Evolutionary conservation across 2,888 invertebrate species (phyloP).

Genomic region (Drosophila lutescens): DNA sequence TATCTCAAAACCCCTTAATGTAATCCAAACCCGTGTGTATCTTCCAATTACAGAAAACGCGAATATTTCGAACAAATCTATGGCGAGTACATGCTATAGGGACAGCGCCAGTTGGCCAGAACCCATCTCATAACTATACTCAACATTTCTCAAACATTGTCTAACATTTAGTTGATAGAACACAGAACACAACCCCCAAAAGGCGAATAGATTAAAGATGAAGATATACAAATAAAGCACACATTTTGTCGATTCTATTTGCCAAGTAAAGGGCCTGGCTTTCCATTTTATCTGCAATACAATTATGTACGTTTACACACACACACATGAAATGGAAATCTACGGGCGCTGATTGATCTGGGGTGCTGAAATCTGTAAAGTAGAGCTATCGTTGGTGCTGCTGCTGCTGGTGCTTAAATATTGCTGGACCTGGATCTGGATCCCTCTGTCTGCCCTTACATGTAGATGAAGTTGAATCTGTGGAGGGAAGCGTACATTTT

Average conservation of each 20-base stretch:
- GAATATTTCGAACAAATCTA: slow-evolving; percentile 80
- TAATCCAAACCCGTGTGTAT: slow-evolving; percentile 58
- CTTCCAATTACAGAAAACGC: slow-evolving; percentile 82
- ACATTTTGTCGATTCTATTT: slow-evolving; percentile 59
- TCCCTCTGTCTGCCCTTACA: slow-evolving; percentile 84
- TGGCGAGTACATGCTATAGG: slow-evolving; percentile 78
- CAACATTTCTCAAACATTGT: slow-evolving; percentile 31
- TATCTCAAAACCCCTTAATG: slow-evolving; percentile 13
- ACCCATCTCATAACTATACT: slow-evolving; percentile 23
- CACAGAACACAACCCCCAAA: slow-evolving; percentile 2
- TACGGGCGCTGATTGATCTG: slow-evolving; percentile 34
- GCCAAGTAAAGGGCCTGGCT: slow-evolving; percentile 54
- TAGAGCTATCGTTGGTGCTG: slow-evolving; percentile 59
- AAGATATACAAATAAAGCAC: slow-evolving; percentile 62
- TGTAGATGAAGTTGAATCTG: slow-evolving; percentile 89
- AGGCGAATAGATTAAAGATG: slow-evolving; percentile 26
- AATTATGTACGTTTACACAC: slow-evolving; percentile 52
- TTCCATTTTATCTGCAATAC: slow-evolving; percentile 64
- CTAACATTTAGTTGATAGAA: slow-evolving; percentile 52
- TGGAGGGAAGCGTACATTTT: slow-evolving; percentile 44
- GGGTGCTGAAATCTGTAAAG: slow-evolving; percentile 38
- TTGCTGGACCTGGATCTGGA: background rate
- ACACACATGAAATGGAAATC: slow-evolving; percentile 54
- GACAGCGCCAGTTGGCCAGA: slow-evolving; percentile 20
- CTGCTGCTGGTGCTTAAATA: slow-evolving; percentile 53